Conservation (phyloP, 1,140 invertebrate species). For the Doryteuthis pealeii region DNA sequence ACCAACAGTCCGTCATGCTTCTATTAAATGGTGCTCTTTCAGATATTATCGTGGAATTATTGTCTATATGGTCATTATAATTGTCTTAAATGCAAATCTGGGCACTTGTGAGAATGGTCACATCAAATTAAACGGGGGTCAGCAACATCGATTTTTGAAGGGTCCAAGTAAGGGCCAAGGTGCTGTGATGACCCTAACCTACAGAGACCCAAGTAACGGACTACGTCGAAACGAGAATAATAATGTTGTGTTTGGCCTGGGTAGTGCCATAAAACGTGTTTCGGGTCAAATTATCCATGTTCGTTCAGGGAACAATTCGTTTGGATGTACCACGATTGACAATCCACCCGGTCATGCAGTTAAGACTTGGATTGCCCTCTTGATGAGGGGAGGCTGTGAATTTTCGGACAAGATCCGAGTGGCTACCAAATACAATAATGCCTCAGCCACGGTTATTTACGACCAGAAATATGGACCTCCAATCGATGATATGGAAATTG, state of each 20-base stretch:
- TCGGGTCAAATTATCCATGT: constrained; percentile 23
- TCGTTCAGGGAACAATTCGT: constrained; percentile 14
- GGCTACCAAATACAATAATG: constrained; percentile 31
- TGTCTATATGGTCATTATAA: too few species aligned
- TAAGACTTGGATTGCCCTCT: constrained; percentile 29
- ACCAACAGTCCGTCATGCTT: too few species aligned
- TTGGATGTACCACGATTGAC: constrained; percentile 23
- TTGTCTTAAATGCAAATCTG: too few species aligned
- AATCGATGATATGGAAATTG: background rate
- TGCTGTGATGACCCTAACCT: too few species aligned
- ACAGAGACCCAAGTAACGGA: too few species aligned
- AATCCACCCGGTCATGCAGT: constrained; percentile 15
- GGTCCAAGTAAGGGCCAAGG: too few species aligned
- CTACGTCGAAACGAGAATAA: too few species aligned
- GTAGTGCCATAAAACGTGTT: background rate
- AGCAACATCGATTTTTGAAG: too few species aligned
- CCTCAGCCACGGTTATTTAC: constrained; percentile 30
- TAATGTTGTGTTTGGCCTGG: background rate
- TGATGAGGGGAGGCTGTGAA: constrained; percentile 29
- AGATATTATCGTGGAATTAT: too few species aligned
- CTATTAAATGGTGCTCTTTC: too few species aligned
- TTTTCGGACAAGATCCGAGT: constrained; percentile 31
- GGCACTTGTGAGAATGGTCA: too few species aligned
- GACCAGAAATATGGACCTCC: constrained; percentile 14
- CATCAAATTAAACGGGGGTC: too few species aligned